Evolutionary conservation across 2,888 invertebrate species (phyloP).

Genomic region (Sphaerophoria rueppellii): DNA sequence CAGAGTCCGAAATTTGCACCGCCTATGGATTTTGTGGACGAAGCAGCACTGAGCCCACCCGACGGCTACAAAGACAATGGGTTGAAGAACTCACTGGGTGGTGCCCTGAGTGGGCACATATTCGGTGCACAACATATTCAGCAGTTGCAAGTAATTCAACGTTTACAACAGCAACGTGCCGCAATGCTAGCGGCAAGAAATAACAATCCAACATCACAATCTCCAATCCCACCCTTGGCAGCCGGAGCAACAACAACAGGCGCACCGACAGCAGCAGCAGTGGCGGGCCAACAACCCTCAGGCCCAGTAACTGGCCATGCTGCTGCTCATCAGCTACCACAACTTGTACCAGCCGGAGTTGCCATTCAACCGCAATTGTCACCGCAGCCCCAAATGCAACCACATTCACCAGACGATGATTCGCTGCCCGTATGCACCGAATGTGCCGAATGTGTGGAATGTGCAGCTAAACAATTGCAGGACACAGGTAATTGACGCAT

Average conservation of each 20-base stretch:
- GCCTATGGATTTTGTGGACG: slow-evolving; percentile 89
- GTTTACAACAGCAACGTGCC: slow-evolving; percentile 85
- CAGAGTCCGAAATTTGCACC: slow-evolving; percentile 86
- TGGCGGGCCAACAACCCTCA: slow-evolving; percentile 57
- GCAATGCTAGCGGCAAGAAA: slow-evolving; percentile 83
- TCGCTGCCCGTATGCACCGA: slow-evolving; percentile 81
- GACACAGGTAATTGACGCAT: slow-evolving; percentile 79
- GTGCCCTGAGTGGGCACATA: slow-evolving; percentile 85
- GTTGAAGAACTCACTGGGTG: slow-evolving; percentile 85
- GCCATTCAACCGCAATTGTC: slow-evolving; percentile 60
- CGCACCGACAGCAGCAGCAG: slow-evolving; percentile 3
- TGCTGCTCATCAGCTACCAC: slow-evolving; percentile 51
- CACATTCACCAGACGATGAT: slow-evolving; percentile 78
- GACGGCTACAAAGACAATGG: slow-evolving; percentile 96
- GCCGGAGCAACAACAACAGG: slow-evolving; percentile 70
- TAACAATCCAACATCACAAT: slow-evolving; percentile 76
- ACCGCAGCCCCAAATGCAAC: slow-evolving; percentile 71
- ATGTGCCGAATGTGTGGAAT: slow-evolving; percentile 82
- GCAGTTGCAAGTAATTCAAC: slow-evolving; percentile 85
- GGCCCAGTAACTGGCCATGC: slow-evolving; percentile 45
- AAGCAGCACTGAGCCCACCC: slow-evolving; percentile 93
- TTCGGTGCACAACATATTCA: slow-evolving; percentile 86
- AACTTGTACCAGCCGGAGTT: slow-evolving; percentile 63
- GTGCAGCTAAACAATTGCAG: slow-evolving; percentile 81
- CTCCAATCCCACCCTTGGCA: slow-evolving; percentile 75